Percentiles rank a stretch among this genome's conserved stretches.
These are phyloP conservation scores for Coreoperca whiteheadi DNA, from an alignment of 2,113 vertebrate genomes.

Conservation along the genomic window DNA sequence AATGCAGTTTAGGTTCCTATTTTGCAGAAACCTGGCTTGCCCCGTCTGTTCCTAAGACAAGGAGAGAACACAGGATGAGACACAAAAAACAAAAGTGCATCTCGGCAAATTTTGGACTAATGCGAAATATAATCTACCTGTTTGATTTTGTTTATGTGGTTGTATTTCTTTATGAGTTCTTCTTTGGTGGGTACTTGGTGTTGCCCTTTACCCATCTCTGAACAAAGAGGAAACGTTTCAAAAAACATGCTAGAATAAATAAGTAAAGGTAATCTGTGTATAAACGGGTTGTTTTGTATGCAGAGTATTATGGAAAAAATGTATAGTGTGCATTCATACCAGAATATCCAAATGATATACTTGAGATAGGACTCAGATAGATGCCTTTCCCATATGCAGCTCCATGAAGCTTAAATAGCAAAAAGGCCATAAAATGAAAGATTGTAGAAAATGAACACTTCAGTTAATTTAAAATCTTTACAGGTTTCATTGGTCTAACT, in stretches of 20 bases:
- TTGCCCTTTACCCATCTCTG: slow-evolving; percentile 98
- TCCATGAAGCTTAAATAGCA: slow-evolving; percentile 93
- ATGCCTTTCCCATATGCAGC: slow-evolving; percentile 99
- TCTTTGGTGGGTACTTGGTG: slow-evolving; percentile 94
- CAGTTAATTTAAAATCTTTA: neutral
- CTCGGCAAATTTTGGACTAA: neutral
- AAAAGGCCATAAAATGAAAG: slow-evolving; percentile 47
- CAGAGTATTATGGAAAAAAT: neutral
- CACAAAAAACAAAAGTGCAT: neutral
- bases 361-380: slow-evolving; percentile 98
- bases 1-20: slow-evolving; percentile 95
- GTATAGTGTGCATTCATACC: slow-evolving; percentile 79
- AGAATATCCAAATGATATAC: slow-evolving; percentile 99
- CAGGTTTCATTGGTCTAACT: neutral
- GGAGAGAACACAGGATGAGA: neutral
- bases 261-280: neutral
- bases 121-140: slow-evolving; percentile 83
- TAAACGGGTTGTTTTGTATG: neutral
- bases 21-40: slow-evolving; percentile 92
- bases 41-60: slow-evolving; percentile 87
- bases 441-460: neutral
- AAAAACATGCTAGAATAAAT: neutral
- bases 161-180: slow-evolving; percentile 91
- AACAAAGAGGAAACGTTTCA: neutral
- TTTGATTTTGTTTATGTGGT: slow-evolving; percentile 91